phyloP scores from a whole-genome alignment of 30 jellyfish, hydroid and myxozoan species.

The Mastigias papua region DNA sequence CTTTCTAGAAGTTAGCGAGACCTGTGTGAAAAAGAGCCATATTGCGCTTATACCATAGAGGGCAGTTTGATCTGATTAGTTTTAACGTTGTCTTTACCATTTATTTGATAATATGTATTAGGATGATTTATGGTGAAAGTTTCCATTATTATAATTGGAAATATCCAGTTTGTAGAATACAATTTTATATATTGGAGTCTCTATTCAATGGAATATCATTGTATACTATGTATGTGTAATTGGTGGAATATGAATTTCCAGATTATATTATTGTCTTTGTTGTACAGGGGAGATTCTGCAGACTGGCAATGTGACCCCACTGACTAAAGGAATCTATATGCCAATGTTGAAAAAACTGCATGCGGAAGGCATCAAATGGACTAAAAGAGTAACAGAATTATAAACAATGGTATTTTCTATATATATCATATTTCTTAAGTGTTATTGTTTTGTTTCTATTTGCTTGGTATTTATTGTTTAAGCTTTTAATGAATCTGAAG shows the following conservation, averaged over 20 bases:
- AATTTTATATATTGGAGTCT: too few species aligned
- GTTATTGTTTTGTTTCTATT: too few species aligned
- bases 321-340: slow-evolving; percentile 72
- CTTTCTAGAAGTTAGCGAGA: too few species aligned
- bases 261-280: not conserved
- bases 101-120: too few species aligned
- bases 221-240: not conserved
- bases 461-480: not conserved
- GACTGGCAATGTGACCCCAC: slow-evolving; percentile 92
- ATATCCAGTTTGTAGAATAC: too few species aligned
- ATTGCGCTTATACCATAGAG: too few species aligned
- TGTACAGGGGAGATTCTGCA: slow-evolving; percentile 79
- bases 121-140: too few species aligned
- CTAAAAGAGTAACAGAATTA: slow-evolving; percentile 48
- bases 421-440: not conserved
- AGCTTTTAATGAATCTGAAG: not conserved
- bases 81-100: too few species aligned
- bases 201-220: too few species aligned
- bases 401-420: slow-evolving; percentile 6
- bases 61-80: too few species aligned
- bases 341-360: slow-evolving; percentile 89
- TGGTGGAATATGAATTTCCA: not conserved
- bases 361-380: slow-evolving; percentile 84
- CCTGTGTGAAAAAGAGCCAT: too few species aligned
- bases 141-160: too few species aligned